Conservation (phyloP, 1,140 invertebrate species). For the Harlomillsia oculata region DNA sequence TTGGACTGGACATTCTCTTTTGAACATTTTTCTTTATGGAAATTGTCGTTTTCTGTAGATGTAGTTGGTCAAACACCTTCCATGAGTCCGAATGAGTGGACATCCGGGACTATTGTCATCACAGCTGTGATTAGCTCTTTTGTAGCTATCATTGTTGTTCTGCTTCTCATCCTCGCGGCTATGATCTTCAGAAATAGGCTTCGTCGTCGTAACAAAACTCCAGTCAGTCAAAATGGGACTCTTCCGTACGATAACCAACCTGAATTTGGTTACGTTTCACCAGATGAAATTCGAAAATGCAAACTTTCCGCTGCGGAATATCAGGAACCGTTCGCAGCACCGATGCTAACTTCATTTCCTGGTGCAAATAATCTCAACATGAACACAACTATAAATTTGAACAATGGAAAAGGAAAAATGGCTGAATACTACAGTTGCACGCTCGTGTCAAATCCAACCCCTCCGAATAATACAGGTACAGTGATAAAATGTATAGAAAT, state of each 20-base stretch:
- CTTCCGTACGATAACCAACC: conserved; percentile 29
- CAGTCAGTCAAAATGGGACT: conserved; percentile 27
- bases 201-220: conserved; percentile 7
- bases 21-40: neutral
- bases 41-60: neutral
- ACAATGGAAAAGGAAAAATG: conserved; percentile 22
- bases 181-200: conserved; percentile 30
- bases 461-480: conserved; percentile 28
- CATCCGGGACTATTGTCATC: conserved; percentile 28
- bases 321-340: conserved; percentile 31
- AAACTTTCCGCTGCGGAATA: conserved; percentile 33
- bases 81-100: conserved; percentile 20
- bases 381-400: neutral
- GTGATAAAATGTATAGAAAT: no score
- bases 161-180: conserved; percentile 29
- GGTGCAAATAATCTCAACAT: conserved; percentile 11
- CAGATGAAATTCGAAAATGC: conserved; percentile 32
- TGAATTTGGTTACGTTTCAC: conserved; percentile 31
- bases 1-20: neutral
- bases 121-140: conserved; percentile 35
- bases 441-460: conserved; percentile 27
- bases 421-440: conserved; percentile 35
- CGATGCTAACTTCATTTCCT: conserved; percentile 28
- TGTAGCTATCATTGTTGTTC: conserved; percentile 32
- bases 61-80: conserved; percentile 3